Evolutionary conservation across 2,113 vertebrate species (phyloP).

Genomic region (Ondatra zibethicus): DNA sequence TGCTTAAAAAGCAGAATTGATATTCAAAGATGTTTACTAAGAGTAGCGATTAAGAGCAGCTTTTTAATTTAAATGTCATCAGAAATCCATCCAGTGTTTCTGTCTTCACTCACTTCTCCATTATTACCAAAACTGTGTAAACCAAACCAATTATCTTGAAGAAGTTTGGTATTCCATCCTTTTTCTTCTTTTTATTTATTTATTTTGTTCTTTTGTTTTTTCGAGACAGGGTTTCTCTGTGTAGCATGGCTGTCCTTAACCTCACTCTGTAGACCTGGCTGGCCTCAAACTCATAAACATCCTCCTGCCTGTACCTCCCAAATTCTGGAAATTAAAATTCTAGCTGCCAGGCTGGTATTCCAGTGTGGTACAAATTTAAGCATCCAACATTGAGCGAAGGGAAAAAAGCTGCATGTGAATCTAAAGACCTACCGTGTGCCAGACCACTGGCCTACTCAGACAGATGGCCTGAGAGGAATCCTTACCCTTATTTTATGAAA

Average conservation of each 20-base stretch:
- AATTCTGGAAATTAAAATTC: not conserved
- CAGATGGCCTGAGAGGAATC: not conserved
- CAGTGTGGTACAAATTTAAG: not conserved
- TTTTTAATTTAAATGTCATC: constrained; percentile 13
- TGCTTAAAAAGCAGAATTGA: not conserved
- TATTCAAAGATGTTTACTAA: not conserved
- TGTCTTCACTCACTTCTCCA: constrained; percentile 12
- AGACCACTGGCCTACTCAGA: not conserved
- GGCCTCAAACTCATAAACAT: not conserved
- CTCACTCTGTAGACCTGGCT: too few species aligned
- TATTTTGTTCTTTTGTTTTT: too few species aligned
- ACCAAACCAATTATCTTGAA: constrained; percentile 1
- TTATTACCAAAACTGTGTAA: not conserved
- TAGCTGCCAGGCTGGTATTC: not conserved
- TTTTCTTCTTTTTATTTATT: too few species aligned
- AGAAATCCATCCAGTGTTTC: not conserved
- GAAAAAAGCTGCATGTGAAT: not conserved
- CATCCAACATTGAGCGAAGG: not conserved
- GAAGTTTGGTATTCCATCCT: not conserved
- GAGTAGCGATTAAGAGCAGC: not conserved
- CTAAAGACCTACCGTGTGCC: not conserved
- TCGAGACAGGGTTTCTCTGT: too few species aligned
- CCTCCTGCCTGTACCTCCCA: not conserved
- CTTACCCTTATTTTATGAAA: not conserved
- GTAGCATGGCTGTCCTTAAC: too few species aligned